A percentile compares a stretch with the other conserved stretches of the same genome.
phyloP scores from a whole-genome alignment of 2,888 invertebrate genomes.

The Watsonalla cultraria region DNA sequence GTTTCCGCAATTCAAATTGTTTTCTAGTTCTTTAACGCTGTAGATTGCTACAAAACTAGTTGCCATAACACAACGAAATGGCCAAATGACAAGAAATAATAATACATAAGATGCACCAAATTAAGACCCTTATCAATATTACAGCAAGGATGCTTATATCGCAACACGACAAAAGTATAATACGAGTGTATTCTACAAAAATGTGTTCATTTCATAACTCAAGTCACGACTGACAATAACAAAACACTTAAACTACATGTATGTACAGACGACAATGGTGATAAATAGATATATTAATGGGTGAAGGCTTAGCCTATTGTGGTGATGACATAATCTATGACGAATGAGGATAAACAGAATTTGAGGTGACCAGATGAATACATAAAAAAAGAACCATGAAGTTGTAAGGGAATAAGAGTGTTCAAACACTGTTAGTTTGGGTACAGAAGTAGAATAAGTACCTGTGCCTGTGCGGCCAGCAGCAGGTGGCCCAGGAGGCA shows the following conservation, averaged over 20 bases:
- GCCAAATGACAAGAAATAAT: no score
- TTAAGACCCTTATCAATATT: no score
- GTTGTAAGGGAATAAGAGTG: background rate
- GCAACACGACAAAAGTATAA: no score
- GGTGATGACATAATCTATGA: slow-evolving; percentile 2
- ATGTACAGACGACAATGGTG: background rate
- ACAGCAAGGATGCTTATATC: no score
- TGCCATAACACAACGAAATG: no score
- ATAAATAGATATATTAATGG: background rate
- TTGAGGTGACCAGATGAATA: background rate
- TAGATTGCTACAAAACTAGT: no score
- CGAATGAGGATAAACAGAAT: background rate
- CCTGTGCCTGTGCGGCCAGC: slow-evolving; percentile 53
- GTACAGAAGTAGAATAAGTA: slow-evolving; percentile 23
- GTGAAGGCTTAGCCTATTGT: slow-evolving; percentile 1
- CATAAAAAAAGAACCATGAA: background rate
- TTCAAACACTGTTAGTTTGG: background rate
- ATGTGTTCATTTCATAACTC: background rate
- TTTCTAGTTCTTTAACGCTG: no score
- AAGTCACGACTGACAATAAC: background rate
- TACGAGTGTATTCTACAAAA: background rate
- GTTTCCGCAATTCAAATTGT: no score
- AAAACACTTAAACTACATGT: background rate
- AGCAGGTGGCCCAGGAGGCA: slow-evolving; percentile 49
- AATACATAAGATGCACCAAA: no score